These are phyloP conservation scores for Melolontha melolontha DNA, from an alignment of 2,888 invertebrate species.

Conservation along the genomic window DNA sequence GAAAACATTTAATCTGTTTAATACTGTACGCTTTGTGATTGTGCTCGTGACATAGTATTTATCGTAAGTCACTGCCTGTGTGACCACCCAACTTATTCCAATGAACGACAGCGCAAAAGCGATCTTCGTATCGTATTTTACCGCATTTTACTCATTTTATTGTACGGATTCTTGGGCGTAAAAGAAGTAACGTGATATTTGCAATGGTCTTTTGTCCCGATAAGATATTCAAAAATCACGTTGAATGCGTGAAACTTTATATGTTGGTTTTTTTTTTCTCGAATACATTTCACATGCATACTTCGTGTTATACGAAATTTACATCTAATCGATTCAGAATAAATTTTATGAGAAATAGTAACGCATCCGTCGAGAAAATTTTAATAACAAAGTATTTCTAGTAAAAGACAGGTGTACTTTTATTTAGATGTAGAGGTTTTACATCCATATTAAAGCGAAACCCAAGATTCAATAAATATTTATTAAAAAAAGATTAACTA, in stretches of 20 bases:
- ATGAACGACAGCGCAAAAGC: conserved; percentile 1
- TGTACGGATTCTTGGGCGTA: background rate
- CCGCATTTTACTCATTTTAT: conserved; percentile 3
- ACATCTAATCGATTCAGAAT: too few species aligned
- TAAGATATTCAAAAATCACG: conserved; percentile 1
- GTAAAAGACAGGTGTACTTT: too few species aligned
- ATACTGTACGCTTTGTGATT: conserved; percentile 19
- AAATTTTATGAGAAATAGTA: too few species aligned
- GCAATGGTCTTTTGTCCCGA: conserved; percentile 10
- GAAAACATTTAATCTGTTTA: conserved; percentile 20
- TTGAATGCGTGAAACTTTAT: conserved; percentile 6
- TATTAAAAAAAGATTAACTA: too few species aligned
- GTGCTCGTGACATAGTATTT: conserved; percentile 14
- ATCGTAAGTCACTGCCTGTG: conserved; percentile 20
- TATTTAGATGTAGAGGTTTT: too few species aligned
- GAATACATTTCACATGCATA: too few species aligned
- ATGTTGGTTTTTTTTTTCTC: background rate
- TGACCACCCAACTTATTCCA: background rate
- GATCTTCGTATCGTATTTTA: conserved; percentile 15
- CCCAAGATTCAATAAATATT: too few species aligned
- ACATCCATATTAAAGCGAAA: too few species aligned
- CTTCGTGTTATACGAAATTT: too few species aligned
- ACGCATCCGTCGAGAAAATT: too few species aligned
- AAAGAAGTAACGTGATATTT: conserved; percentile 19
- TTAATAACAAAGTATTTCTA: too few species aligned